These are phyloP conservation scores for Anorthoa munda DNA, from an alignment of 2,888 invertebrate genomes.

Conservation along the genomic window DNA sequence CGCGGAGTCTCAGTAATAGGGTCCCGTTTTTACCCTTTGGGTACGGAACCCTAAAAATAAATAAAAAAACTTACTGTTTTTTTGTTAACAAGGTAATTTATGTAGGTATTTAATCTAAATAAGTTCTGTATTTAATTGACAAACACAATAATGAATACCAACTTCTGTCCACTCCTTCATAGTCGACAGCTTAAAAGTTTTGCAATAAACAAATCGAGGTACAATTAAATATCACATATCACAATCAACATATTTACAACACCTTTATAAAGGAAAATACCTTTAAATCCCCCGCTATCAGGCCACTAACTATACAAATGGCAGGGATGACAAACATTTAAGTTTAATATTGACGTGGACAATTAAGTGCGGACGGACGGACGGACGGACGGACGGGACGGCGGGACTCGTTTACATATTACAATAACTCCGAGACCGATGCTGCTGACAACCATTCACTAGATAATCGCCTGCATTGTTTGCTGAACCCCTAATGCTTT, in stretches of 20 bases:
- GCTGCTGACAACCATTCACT: slow-evolving; percentile 84
- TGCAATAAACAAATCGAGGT: background rate
- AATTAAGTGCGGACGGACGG: slow-evolving; percentile 77
- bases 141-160: background rate
- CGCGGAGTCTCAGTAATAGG: no score
- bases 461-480: slow-evolving; percentile 86
- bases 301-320: slow-evolving; percentile 43
- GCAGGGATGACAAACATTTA: slow-evolving; percentile 62
- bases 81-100: no score
- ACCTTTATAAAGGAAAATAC: slow-evolving; percentile 19
- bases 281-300: slow-evolving; percentile 41
- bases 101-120: background rate
- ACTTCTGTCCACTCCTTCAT: background rate
- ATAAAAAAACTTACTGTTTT: no score
- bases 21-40: no score
- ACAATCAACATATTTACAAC: slow-evolving; percentile 7
- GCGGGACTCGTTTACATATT: slow-evolving; percentile 81
- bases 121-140: background rate
- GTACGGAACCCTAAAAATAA: no score
- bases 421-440: slow-evolving; percentile 80
- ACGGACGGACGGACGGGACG: slow-evolving; percentile 67
- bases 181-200: background rate
- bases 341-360: slow-evolving; percentile 77
- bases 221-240: slow-evolving; percentile 6
- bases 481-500: slow-evolving; percentile 83